Base-by-base conservation (phyloP, 1,140 invertebrate genomes). In the Paracyclopina nana region DNA sequence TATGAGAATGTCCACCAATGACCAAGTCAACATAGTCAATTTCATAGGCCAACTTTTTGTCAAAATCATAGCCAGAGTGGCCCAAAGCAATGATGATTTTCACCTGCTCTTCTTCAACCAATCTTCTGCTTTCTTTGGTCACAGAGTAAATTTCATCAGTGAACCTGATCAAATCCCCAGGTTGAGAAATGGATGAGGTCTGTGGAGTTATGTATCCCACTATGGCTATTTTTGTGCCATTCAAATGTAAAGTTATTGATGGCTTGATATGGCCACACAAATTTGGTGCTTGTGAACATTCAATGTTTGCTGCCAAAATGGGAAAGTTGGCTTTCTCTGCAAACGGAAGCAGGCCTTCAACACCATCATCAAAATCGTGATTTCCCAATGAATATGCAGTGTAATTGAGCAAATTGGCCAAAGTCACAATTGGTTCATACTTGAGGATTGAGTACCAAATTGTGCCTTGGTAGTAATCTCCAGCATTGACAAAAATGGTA, bases 381-480 rank as follows among this genome's bases (percentile, higher is more conserved):
- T 94, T 95, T 20, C 87, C 88, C 44, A 95, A 66, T 12, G 76
- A 84, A 68, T 83, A 78, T 5, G 76, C 85, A 60, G 88, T 80
- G 1, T 84, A 79, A 25, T 70, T 59, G 0, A 91, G 63, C 22
- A 73, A 65, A 55, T 86, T 83, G 20, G 88, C 65, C 57, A 91
- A 82, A 16, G 75, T 71, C 0, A 77, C 66, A 0, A 79, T 75
- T 1, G 82, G 76, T 54, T 70, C 69, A 71, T 79, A 83, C 58
- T 80, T 80, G 61, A 78, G 78, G 0, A 80, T 60, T 4, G 73
- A 77, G 61, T 81, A 90, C 77, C 78, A 87, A 4, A 77, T 68
- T 0, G 82, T 82, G 0, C 86, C 86, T 18, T 85, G 82, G 60
- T 78, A 91, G 6, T 81, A 87, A 59, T 91, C 87, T 0, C 87